These are phyloP conservation scores for Bradypodion pumilum DNA, from an alignment of 2,797 vertebrate species.

Conservation along the genomic window DNA sequence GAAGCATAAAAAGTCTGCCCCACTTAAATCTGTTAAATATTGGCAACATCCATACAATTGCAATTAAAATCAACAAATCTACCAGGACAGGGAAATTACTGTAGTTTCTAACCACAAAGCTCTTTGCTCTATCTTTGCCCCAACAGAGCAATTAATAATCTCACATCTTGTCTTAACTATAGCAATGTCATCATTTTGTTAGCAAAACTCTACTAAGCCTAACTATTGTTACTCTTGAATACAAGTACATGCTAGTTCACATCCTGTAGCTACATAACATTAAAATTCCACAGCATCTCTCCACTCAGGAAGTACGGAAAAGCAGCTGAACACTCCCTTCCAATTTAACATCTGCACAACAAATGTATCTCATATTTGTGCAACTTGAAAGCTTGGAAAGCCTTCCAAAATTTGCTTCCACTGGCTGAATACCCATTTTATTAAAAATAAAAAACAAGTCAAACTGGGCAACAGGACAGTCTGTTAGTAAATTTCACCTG, in stretches of 20 bases:
- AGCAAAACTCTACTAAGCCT: slow-evolving; percentile 56
- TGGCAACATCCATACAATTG: neutral
- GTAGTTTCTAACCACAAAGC: neutral
- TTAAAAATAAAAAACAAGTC: slow-evolving; percentile 20
- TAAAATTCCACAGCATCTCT: slow-evolving; percentile 49
- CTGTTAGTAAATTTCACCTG: neutral
- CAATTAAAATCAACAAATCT: neutral
- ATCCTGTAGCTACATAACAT: slow-evolving; percentile 44
- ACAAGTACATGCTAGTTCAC: slow-evolving; percentile 46
- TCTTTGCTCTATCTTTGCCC: neutral
- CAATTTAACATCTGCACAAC: slow-evolving; percentile 26
- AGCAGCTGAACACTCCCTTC: slow-evolving; percentile 32
- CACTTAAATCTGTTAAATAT: neutral
- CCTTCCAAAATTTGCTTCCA: slow-evolving; percentile 23
- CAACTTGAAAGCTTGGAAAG: neutral
- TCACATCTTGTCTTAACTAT: slow-evolving; percentile 9
- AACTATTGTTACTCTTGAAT: slow-evolving; percentile 49
- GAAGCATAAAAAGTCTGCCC: neutral
- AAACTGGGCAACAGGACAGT: neutral
- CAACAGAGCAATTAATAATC: neutral
- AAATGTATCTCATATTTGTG: slow-evolving; percentile 42
- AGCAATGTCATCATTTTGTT: slow-evolving; percentile 53
- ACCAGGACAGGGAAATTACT: neutral
- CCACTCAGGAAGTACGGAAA: slow-evolving; percentile 33
- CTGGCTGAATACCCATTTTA: neutral